phyloP scores from a whole-genome alignment of 2,888 invertebrate species.

The Chrysomela aeneicollis region DNA sequence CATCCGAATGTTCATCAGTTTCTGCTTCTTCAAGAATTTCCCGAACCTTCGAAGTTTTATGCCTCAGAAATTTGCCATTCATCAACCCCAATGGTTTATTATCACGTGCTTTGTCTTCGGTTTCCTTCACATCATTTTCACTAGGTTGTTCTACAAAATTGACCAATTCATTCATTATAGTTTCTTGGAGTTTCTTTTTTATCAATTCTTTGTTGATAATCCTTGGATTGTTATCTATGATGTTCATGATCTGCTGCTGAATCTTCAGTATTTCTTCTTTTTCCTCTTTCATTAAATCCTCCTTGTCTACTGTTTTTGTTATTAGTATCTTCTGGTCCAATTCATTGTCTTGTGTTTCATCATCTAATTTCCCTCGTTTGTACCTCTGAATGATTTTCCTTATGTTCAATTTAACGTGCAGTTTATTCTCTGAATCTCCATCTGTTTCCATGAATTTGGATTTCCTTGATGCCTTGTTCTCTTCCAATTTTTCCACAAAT shows the following conservation, averaged over 20 bases:
- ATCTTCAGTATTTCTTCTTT: constrained; percentile 63
- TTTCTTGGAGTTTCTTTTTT: constrained; percentile 60
- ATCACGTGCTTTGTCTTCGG: not conserved
- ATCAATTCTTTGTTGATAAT: constrained; percentile 63
- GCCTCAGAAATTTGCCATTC: not conserved
- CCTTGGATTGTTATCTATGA: constrained; percentile 62
- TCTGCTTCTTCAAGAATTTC: not conserved
- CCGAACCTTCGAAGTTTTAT: not conserved
- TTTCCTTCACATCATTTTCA: constrained; percentile 13
- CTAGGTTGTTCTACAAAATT: constrained; percentile 38
- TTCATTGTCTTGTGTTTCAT: constrained; percentile 34
- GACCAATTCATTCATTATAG: constrained; percentile 52
- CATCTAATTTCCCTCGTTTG: constrained; percentile 44
- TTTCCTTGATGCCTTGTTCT: not conserved
- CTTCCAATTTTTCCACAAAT: constrained; percentile 25
- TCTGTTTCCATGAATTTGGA: not conserved
- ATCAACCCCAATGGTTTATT: not conserved
- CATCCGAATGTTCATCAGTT: not conserved
- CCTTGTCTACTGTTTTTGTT: constrained; percentile 54
- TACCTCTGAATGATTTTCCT: constrained; percentile 49
- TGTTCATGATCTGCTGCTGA: constrained; percentile 62
- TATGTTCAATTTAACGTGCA: constrained; percentile 48
- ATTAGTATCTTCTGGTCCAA: constrained; percentile 43
- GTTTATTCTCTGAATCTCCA: constrained; percentile 36
- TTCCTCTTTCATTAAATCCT: constrained; percentile 61